Evolutionary conservation across 2,113 vertebrate genomes (phyloP), one percentile per base, ranked within the genome.

Genomic region (Sander lucioperca): DNA sequence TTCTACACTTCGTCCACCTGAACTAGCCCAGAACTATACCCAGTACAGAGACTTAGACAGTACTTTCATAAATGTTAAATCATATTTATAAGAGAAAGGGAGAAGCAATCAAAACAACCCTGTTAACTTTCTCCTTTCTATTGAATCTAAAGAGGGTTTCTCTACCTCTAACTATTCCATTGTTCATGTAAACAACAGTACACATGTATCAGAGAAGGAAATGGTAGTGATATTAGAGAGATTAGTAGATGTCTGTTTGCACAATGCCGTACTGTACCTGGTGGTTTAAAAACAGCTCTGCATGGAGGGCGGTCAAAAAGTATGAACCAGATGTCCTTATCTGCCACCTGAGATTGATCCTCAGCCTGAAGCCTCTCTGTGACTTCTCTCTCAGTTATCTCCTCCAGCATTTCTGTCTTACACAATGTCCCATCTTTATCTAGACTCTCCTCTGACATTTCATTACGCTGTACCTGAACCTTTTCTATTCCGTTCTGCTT

Each of bases 241-340:
- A 82, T 75, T 68, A 79, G 80, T 65, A 18, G 23, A 50, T 5
- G 10, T 16, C 1, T 16, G 47, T 36, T 77, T 25, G 12, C 27
- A 71, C 15, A 65, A 8, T 19, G 50, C 10, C 9, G 77, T 83
- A 84, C 81, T 87, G 23, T 93, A 94, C 94, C 94, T 94, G 87
- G 43, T 67, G 87, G 79, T 80, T 39, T 82, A 69, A 68, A 75
- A 79, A 83, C 39, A 71, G 87, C 58, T 76, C 77, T 74, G 77
- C 88, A 76, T 3, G 85, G 85, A 70, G 45, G 63, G 3, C 68
- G 74, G 48, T 94, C 83, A 25, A 94, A 87, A 50, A 91, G 76
- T 25, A 69, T 23, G 72, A 90, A 91, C 94, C 94, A 92, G 58
- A 75, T 74, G 45, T 93, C 93, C 6, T 70, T 8, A 63, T 83